Percentiles rank a stretch among this genome's conserved stretches.
Conservation (phyloP, 1,140 invertebrate genomes). For the Drosophila lacteicornis region DNA sequence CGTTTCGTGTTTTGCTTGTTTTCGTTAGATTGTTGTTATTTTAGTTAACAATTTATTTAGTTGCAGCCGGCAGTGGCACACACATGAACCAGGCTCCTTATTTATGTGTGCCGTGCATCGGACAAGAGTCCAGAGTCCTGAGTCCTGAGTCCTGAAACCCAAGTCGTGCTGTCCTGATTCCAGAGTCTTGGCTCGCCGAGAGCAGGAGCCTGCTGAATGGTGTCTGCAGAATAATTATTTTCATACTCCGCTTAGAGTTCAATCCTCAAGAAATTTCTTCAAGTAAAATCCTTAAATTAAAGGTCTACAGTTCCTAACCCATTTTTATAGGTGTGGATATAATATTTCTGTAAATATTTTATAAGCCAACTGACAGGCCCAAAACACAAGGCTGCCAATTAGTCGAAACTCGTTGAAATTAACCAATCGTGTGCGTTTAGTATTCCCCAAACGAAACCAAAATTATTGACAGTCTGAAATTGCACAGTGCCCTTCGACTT, state of each 20-base stretch:
- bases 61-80: constrained; percentile 50
- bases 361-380: constrained; percentile 1
- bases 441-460: constrained; percentile 1
- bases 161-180: constrained; percentile 2
- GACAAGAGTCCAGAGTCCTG: constrained; percentile 26
- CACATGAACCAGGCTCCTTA: constrained; percentile 33
- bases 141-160: background rate
- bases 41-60: constrained; percentile 84
- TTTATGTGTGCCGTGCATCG: constrained; percentile 67
- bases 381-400: constrained; percentile 27
- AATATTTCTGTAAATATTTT: background rate
- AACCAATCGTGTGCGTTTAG: constrained; percentile 18
- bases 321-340: background rate
- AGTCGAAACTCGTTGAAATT: constrained; percentile 21
- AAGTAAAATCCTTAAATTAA: background rate
- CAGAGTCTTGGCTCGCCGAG: background rate
- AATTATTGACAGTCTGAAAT: constrained; percentile 40
- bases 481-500: background rate
- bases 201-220: constrained; percentile 1
- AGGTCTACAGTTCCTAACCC: background rate
- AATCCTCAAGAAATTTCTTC: background rate
- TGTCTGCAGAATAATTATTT: constrained; percentile 18
- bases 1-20: constrained; percentile 83
- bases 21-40: constrained; percentile 82
- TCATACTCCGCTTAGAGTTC: background rate